phyloP scores from a whole-genome alignment of 2,888 invertebrate species.

The Neuroscelio doddi region DNA sequence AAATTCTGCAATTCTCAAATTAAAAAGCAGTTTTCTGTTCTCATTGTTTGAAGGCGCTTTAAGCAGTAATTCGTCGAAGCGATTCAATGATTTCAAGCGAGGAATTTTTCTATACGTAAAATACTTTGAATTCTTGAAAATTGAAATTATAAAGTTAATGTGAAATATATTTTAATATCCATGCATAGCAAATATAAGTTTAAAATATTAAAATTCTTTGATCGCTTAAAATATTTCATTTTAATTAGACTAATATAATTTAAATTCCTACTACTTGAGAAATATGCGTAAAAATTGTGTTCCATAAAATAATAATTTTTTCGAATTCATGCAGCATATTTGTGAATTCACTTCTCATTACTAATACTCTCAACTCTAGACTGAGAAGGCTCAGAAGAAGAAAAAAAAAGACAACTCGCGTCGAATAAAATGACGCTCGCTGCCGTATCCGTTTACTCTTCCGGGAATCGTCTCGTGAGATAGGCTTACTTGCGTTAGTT shows the following conservation, averaged over 20 bases:
- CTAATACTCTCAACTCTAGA: no score
- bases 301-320: conserved; percentile 1
- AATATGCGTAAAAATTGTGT: no score
- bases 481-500: conserved; percentile 32
- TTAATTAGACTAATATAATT: no score
- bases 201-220: no score
- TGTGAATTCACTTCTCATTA: neutral
- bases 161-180: no score
- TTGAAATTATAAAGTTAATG: conserved; percentile 6
- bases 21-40: conserved; percentile 12
- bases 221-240: no score
- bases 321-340: neutral
- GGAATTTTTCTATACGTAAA: conserved; percentile 1
- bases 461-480: conserved; percentile 41
- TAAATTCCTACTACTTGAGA: no score
- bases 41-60: conserved; percentile 1
- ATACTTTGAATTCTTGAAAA: conserved; percentile 7
- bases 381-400: conserved; percentile 22
- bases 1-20: conserved; percentile 30
- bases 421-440: conserved; percentile 39
- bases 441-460: conserved; percentile 45
- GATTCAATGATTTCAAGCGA: conserved; percentile 5
- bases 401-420: conserved; percentile 23
- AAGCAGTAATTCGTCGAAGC: neutral
- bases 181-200: no score